Percentiles rank a stretch among this genome's conserved stretches.
phyloP scores from a whole-genome alignment of 2,888 invertebrate species.

The Acanthosepion esculentum region DNA sequence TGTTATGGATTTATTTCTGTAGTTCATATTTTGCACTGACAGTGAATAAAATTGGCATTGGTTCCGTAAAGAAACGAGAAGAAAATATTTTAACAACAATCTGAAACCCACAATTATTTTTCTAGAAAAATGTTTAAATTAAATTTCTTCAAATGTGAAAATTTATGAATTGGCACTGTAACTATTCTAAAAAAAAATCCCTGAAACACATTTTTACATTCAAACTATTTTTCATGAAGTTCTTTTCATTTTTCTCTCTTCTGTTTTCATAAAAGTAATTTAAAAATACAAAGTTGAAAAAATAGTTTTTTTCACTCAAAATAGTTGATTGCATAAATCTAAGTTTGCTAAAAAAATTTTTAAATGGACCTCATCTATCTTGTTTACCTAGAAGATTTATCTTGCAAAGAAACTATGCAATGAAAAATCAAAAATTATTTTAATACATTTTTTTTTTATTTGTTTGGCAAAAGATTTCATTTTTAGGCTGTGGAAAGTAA shows the following conservation, averaged over 20 bases:
- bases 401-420: background rate
- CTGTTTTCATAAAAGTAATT: background rate
- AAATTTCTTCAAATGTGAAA: too few relatives aligned
- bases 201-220: background rate
- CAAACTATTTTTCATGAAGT: background rate
- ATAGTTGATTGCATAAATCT: background rate
- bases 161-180: too few relatives aligned
- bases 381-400: background rate
- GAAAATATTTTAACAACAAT: too few relatives aligned
- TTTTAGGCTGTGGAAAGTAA: background rate
- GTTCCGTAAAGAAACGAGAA: too few relatives aligned
- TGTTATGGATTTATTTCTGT: too few relatives aligned
- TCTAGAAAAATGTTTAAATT: too few relatives aligned
- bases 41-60: too few relatives aligned
- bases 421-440: background rate
- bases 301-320: background rate
- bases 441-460: background rate
- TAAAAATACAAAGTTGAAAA: background rate
- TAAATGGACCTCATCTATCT: background rate
- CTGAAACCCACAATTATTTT: too few relatives aligned
- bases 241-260: background rate
- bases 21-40: too few relatives aligned
- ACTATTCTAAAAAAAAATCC: too few relatives aligned
- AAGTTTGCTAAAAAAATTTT: background rate
- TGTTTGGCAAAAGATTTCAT: background rate